Conservation (phyloP, 2,888 invertebrate species). For the Amphipoea lucens region DNA sequence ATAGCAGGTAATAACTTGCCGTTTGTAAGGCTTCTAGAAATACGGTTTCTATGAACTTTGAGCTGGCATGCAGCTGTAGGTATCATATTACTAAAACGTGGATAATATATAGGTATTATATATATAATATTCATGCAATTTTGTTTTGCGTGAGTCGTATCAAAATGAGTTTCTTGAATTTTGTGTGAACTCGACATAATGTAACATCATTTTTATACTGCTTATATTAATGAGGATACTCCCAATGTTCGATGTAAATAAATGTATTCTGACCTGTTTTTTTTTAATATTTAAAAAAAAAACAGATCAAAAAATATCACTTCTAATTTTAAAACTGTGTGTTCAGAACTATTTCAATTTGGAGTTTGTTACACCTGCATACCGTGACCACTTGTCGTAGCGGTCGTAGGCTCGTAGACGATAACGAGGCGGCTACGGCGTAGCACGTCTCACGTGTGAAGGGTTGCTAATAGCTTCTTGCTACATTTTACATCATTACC, state of each 20-base stretch:
- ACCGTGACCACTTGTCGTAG: slow-evolving; percentile 49
- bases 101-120: not conserved
- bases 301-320: not conserved
- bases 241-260: not conserved
- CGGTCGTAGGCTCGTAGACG: slow-evolving; percentile 51
- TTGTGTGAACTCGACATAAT: not conserved
- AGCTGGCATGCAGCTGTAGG: not conserved
- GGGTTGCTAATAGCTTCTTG: slow-evolving; percentile 34
- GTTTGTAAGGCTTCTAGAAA: not conserved
- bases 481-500: slow-evolving; percentile 17
- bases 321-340: not conserved
- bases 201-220: not conserved
- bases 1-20: not conserved
- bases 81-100: not conserved
- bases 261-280: not conserved
- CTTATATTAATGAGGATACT: not conserved
- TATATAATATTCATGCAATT: not conserved
- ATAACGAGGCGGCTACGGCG: slow-evolving; percentile 47
- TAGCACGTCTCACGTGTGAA: slow-evolving; percentile 47
- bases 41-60: not conserved
- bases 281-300: not conserved
- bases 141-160: not conserved
- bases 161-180: not conserved
- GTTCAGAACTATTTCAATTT: not conserved
- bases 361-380: slow-evolving; percentile 16